Conservation (phyloP, 2,113 vertebrate genomes). For the Pardalotus punctatus region DNA sequence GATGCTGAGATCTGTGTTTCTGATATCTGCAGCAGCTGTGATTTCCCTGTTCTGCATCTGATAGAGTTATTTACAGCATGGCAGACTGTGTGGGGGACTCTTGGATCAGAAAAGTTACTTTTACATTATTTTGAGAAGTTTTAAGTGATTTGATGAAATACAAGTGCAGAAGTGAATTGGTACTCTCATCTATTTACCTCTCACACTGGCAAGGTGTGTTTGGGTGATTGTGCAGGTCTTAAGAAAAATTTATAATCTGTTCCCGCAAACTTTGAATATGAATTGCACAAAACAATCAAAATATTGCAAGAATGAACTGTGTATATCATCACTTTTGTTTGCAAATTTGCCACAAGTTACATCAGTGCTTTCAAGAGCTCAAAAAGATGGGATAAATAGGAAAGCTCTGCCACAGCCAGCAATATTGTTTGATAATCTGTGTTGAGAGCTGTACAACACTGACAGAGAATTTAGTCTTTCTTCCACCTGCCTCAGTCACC, state of each 20-base stretch:
- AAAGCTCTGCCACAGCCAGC: neutral
- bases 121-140: neutral
- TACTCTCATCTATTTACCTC: neutral
- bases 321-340: neutral
- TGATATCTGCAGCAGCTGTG: neutral
- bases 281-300: neutral
- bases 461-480: neutral
- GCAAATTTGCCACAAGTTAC: neutral
- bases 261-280: neutral
- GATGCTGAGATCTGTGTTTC: neutral
- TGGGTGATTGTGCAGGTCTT: neutral
- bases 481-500: neutral
- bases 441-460: rapidly evolving
- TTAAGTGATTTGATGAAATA: neutral
- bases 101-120: neutral
- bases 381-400: neutral
- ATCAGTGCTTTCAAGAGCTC: neutral
- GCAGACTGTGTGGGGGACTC: neutral
- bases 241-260: neutral
- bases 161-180: neutral
- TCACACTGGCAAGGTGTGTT: neutral
- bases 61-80: neutral
- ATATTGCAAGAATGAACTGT: neutral
- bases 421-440: neutral
- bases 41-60: neutral